Percentiles rank a stretch among this genome's conserved stretches.
Conservation (phyloP, 2,113 vertebrate species). For the Psophia crepitans region DNA sequence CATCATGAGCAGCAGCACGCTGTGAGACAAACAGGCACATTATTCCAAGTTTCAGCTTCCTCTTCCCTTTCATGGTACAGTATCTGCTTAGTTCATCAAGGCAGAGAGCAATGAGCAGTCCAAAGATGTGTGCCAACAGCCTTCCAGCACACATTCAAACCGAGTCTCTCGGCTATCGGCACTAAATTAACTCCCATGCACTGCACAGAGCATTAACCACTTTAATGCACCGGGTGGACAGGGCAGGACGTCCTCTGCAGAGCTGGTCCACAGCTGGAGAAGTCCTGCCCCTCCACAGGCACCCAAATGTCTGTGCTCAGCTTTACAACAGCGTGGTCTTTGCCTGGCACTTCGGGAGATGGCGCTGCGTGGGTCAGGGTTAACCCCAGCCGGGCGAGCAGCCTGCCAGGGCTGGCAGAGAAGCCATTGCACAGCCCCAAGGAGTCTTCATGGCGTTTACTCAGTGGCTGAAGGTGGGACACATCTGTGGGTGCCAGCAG, state of each 20-base stretch:
- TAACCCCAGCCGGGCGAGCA: accelerated
- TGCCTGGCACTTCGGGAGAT: not conserved
- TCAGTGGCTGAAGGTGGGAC: not conserved
- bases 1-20: slow-evolving; percentile 46
- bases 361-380: accelerated
- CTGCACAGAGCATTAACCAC: slow-evolving; percentile 9
- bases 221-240: not conserved
- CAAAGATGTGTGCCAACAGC: slow-evolving; percentile 57
- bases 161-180: not conserved
- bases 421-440: accelerated
- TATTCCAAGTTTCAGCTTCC: slow-evolving; percentile 21
- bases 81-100: slow-evolving; percentile 67
- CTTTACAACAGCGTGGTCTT: accelerated
- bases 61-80: slow-evolving; percentile 49
- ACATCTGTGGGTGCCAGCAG: not conserved
- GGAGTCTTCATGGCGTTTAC: not conserved
- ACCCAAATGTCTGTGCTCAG: accelerated
- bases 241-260: not conserved
- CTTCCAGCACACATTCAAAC: slow-evolving; percentile 43
- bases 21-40: slow-evolving; percentile 56
- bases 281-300: not conserved
- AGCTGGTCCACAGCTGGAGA: not conserved
- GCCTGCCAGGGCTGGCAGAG: not conserved
- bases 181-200: slow-evolving; percentile 39
- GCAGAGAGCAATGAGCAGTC: slow-evolving; percentile 9